These are phyloP conservation scores for Conchocele bisecta DNA, from an alignment of 2,888 invertebrate genomes.

Conservation along the genomic window DNA sequence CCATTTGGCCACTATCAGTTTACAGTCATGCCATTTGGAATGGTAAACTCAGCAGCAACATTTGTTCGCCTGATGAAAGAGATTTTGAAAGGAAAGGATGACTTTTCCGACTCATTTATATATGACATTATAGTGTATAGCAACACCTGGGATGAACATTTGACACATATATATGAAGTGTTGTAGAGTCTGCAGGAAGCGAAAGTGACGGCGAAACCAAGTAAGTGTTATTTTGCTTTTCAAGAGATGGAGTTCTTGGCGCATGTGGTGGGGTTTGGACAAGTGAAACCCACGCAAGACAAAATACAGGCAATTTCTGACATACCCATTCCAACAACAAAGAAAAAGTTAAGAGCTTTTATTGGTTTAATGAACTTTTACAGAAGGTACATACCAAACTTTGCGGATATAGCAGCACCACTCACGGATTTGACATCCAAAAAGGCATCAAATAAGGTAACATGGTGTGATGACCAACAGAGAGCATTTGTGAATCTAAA, in stretches of 20 bases:
- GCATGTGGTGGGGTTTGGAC: neutral
- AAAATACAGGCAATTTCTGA: neutral
- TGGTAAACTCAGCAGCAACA: neutral
- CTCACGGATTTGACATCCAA: neutral
- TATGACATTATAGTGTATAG: neutral
- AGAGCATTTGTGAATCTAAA: neutral
- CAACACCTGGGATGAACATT: neutral
- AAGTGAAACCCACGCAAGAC: neutral
- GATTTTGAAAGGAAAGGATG: neutral
- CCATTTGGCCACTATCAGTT: neutral
- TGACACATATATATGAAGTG: neutral
- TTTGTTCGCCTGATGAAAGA: conserved; percentile 1
- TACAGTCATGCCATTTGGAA: conserved; percentile 5
- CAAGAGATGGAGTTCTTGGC: neutral
- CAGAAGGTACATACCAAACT: neutral
- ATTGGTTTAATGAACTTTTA: neutral
- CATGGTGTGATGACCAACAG: neutral
- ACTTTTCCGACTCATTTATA: neutral
- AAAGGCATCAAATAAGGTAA: neutral
- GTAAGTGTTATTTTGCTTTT: neutral
- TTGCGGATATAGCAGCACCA: neutral
- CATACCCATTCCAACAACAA: neutral
- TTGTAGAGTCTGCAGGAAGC: neutral
- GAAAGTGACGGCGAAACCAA: neutral
- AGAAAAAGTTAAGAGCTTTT: neutral